Conservation (phyloP, 2,797 vertebrate species). For the Catostomus latipinnis region DNA sequence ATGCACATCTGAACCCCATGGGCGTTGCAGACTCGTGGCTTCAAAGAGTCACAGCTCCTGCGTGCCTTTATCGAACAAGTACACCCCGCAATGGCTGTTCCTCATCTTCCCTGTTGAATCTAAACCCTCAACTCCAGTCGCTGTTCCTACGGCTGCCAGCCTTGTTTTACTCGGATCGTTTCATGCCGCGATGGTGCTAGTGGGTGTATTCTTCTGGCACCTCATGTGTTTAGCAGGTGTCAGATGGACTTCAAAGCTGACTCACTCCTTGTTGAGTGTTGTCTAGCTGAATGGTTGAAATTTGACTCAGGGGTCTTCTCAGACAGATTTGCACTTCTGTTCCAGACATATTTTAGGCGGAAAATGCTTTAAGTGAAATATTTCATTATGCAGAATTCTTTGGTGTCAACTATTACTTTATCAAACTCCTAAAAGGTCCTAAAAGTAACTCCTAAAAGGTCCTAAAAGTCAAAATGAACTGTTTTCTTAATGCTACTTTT, state of each 20-base stretch:
- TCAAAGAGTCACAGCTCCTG: slow-evolving; percentile 73
- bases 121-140: slow-evolving; percentile 6
- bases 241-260: slow-evolving; percentile 44
- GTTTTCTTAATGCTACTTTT: too few species aligned
- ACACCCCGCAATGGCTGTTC: slow-evolving; percentile 59
- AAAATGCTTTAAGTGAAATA: not conserved
- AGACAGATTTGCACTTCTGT: slow-evolving; percentile 12
- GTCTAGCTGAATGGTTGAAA: not conserved
- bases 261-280: slow-evolving; percentile 19
- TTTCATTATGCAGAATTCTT: not conserved
- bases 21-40: slow-evolving; percentile 68
- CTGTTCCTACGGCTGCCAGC: slow-evolving; percentile 13
- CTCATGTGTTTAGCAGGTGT: slow-evolving; percentile 34
- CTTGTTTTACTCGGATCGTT: slow-evolving; percentile 42
- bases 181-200: slow-evolving; percentile 13
- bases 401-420: not conserved
- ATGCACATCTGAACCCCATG: slow-evolving; percentile 73
- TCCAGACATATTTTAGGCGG: not conserved
- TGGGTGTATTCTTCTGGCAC: slow-evolving; percentile 43
- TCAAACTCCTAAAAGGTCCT: not conserved
- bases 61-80: slow-evolving; percentile 70
- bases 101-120: slow-evolving; percentile 23
- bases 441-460: not conserved
- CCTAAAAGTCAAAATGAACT: not conserved
- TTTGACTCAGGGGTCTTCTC: slow-evolving; percentile 15